Evolutionary conservation across 92 coral and sea anemone genomes (phyloP), one percentile per base, ranked within the genome.

Genomic region (Epizoanthus fatuus): DNA sequence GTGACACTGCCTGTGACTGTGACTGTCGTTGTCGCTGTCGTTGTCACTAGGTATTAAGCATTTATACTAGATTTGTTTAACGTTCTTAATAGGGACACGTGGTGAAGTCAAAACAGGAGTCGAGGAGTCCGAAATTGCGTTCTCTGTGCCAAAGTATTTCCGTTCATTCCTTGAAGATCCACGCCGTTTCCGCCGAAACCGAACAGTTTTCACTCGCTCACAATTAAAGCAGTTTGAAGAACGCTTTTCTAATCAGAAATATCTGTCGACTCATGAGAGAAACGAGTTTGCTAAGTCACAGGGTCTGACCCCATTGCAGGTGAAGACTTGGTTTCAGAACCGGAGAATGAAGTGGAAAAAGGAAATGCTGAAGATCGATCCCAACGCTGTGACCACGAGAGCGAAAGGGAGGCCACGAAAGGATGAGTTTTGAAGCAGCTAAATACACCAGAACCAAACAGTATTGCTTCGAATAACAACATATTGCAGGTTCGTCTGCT

Each of bases 281-380:
- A 95, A 92, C 84, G 92, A 95, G 87, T 92, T 95, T 54, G 99
- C 99, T 13, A 96, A 89, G 62, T 85, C 84, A 42, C 82, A 95
- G 42, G 82, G 88, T 44, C 91, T 97, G 32, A 91, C 98, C 15
- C 93, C 99, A 11, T 80, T 97, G 8, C 99, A 97, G 81, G 93
- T 97, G 78, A 97, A 97, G 55, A 97, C 99, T 10, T 97, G 99
- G 99, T 97, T 93, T 73, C 99, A 97, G 64, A 97, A 97, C 86
- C 75, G 99, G 47, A 90, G 99, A n/a, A 97, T 95, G 97, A 97
- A 97, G 32, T 97, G 99, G 99, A 95, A 95, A 13, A 97, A 95
- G 37, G 98, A 94, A 38, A 94, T 94, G 98, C 25, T 94, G 49
- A 92, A 88, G 74, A 94, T 89, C 45, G 94, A 94, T 38, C 98